These are phyloP conservation scores for Cheilinus undulatus DNA, from an alignment of 2,113 vertebrate species.

Conservation along the genomic window DNA sequence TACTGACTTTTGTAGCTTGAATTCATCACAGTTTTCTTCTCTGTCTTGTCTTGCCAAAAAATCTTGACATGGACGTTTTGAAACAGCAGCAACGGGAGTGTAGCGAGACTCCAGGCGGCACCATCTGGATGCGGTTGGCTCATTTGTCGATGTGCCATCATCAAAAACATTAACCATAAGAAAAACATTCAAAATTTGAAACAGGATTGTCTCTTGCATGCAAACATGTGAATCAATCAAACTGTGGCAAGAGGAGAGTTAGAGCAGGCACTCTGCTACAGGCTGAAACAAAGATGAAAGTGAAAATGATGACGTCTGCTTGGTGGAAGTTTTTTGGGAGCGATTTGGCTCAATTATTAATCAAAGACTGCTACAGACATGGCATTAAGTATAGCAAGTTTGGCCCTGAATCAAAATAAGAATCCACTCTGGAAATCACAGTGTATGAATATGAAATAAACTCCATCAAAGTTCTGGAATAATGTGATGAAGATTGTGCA, in stretches of 20 bases:
- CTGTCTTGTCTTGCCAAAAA: constrained; percentile 67
- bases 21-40: constrained; percentile 33
- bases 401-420: background rate
- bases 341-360: constrained; percentile 3
- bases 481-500: background rate
- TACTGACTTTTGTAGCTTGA: constrained; percentile 42
- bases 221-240: constrained; percentile 9
- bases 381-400: background rate
- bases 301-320: background rate
- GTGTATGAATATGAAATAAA: constrained; percentile 9
- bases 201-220: background rate
- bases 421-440: constrained; percentile 5
- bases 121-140: constrained; percentile 62
- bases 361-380: background rate
- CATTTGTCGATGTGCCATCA: constrained; percentile 34
- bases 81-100: constrained; percentile 20
- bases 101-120: constrained; percentile 20
- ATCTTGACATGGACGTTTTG: constrained; percentile 22
- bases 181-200: constrained; percentile 21
- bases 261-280: background rate
- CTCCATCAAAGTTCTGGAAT: background rate
- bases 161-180: constrained; percentile 16
- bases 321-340: background rate
- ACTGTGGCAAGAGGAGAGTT: background rate
- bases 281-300: background rate